Conservation (phyloP, 2,888 invertebrate genomes). For the Eristalinus aeneus region DNA sequence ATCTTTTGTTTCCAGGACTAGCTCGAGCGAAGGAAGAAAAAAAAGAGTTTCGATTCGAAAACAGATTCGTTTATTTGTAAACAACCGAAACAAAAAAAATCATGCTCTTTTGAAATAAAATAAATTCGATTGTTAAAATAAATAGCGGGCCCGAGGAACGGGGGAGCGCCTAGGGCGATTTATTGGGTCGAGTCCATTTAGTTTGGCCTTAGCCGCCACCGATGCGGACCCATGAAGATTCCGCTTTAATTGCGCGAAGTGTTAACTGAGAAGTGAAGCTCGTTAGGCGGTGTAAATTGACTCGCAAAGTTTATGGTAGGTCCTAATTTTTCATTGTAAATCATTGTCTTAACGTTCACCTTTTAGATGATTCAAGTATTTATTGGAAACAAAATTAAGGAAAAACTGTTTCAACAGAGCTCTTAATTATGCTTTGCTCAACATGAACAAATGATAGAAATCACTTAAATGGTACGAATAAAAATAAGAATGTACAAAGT, state of each 20-base stretch:
- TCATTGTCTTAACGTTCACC: neutral
- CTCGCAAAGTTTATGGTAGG: conserved; percentile 18
- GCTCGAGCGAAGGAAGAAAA: neutral
- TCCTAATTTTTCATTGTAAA: neutral
- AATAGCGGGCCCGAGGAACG: neutral
- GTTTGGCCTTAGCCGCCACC: neutral
- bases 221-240: conserved; percentile 11
- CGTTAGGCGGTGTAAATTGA: conserved; percentile 12
- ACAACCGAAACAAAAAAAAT: conserved; percentile 13
- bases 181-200: neutral
- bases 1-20: conserved; percentile 24
- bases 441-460: too few relatives aligned
- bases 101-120: conserved; percentile 30
- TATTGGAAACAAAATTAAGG: too few relatives aligned
- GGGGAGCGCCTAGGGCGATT: neutral
- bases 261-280: conserved; percentile 2
- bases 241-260: conserved; percentile 1
- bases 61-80: conserved; percentile 38
- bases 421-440: too few relatives aligned
- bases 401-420: too few relatives aligned
- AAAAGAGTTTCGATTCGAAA: conserved; percentile 34
- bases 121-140: conserved; percentile 44
- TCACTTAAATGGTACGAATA: too few relatives aligned
- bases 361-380: too few relatives aligned
- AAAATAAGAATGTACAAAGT: too few relatives aligned